Evolutionary conservation across 2,888 invertebrate genomes (phyloP).

Genomic region (Liodrosophila aerea): DNA sequence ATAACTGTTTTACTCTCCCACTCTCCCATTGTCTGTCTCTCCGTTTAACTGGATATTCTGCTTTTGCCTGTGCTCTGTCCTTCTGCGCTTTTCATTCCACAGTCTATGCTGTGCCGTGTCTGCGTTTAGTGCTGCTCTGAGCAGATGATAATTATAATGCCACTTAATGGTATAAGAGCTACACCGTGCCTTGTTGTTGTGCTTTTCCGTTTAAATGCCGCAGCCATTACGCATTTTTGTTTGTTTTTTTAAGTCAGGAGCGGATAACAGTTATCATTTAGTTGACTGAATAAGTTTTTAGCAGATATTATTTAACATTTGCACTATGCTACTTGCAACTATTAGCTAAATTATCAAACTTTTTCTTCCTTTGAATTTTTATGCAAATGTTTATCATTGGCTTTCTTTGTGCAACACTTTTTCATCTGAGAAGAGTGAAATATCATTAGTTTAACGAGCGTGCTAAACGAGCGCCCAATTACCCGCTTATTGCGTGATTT

Average conservation of each 20-base stretch:
- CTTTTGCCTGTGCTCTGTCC: conserved; percentile 17
- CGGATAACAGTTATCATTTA: conserved; percentile 5
- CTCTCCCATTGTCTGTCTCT: too few relatives aligned
- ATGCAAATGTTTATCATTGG: too few relatives aligned
- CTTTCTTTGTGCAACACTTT: too few relatives aligned
- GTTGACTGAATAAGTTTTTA: not conserved
- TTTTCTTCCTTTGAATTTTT: too few relatives aligned
- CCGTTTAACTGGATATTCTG: conserved; percentile 22
- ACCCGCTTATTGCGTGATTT: not conserved
- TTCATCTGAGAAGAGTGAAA: too few relatives aligned
- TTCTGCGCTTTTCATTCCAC: not conserved
- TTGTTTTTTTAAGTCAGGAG: conserved; percentile 24
- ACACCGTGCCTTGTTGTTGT: conserved; percentile 24
- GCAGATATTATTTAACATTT: too few relatives aligned
- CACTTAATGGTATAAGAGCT: conserved; percentile 60
- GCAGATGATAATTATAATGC: conserved; percentile 72
- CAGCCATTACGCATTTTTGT: conserved; percentile 18
- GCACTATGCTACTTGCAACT: too few relatives aligned
- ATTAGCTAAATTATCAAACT: too few relatives aligned
- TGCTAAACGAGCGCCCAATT: not conserved
- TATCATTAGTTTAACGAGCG: not conserved
- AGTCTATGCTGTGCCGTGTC: conserved; percentile 3
- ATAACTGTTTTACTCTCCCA: too few relatives aligned
- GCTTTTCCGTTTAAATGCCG: conserved; percentile 17
- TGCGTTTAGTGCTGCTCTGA: conserved; percentile 23